Evolutionary conservation across 2,888 invertebrate genomes (phyloP).

Genomic region (Ditula angustiorana): DNA sequence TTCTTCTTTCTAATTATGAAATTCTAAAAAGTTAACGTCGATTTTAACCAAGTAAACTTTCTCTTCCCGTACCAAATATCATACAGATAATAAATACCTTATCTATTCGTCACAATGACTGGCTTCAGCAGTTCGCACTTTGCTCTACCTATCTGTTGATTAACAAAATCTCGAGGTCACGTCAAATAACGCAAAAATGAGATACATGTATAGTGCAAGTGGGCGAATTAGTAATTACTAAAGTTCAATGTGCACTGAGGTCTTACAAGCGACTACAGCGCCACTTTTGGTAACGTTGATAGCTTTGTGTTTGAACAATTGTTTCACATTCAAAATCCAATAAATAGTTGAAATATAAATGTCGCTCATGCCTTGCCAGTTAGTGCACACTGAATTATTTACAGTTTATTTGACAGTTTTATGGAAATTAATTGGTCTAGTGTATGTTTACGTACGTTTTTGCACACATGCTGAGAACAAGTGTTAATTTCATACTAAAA

Average conservation of each 20-base stretch:
- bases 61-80: too few species aligned
- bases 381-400: background rate
- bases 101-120: background rate
- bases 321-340: background rate
- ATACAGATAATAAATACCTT: background rate
- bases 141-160: background rate
- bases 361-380: background rate
- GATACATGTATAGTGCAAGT: background rate
- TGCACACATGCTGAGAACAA: background rate
- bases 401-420: too few species aligned
- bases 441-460: constrained; percentile 3
- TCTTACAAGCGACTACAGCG: background rate
- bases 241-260: too few species aligned
- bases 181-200: background rate
- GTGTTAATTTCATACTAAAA: background rate
- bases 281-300: background rate
- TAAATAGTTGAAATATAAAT: background rate
- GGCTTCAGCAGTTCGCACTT: background rate
- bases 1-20: too few species aligned
- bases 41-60: too few species aligned
- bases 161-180: background rate
- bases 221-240: too few species aligned
- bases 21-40: too few species aligned
- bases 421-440: background rate
- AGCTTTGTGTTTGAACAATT: background rate